Evolutionary conservation across 1,140 invertebrate genomes (phyloP), one percentile per base, ranked within the genome.

Genomic region (Bradynema listronoti): DNA sequence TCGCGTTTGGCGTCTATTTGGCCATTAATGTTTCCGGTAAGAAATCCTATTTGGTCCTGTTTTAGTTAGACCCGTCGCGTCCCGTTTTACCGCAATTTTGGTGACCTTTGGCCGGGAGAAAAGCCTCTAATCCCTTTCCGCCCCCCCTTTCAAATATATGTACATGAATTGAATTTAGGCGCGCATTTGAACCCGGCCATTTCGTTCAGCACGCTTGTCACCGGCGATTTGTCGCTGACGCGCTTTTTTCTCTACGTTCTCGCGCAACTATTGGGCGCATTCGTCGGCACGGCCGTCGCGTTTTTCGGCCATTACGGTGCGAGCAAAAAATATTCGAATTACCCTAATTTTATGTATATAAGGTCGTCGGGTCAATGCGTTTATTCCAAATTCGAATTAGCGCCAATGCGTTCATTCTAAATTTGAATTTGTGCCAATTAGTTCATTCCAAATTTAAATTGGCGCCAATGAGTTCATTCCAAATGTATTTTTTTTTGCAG

Each of bases 141-240:
- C n/a, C n/a, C n/a, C n/a, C n/a, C n/a, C n/a, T n/a, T n/a, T n/a
- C n/a, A n/a, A n/a, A n/a, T n/a, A n/a, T n/a, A n/a, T n/a, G n/a
- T n/a, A n/a, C n/a, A n/a, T n/a, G n/a, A n/a, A n/a, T n/a, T n/a
- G n/a, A n/a, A n/a, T 77, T 34, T 57, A 83, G 84, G 83, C 58
- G 84, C 78, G 0, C 84, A 84, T 70, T 63, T 85, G 11, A 85
- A 84, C 68, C 83, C 83, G 16, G 82, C 83, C 3, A 83, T 84
- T 1, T 80, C 82, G 0, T 51, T 84, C n/a, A 80, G 81, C n/a
- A 68, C 82, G 61, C 77, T 80, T 0, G 39, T 79, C 6, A 57
- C 82, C n/a, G 80, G 82, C 24, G 61, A 65, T 46, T 29, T 75
- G 19, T 43, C 62, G 30, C 47, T 47, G 32, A 42, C 46, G 36